Percentiles rank a stretch among this genome's conserved stretches.
phyloP scores from a whole-genome alignment of 37 sponge, comb jelly and placozoan species.

The Axinella damicornis region DNA sequence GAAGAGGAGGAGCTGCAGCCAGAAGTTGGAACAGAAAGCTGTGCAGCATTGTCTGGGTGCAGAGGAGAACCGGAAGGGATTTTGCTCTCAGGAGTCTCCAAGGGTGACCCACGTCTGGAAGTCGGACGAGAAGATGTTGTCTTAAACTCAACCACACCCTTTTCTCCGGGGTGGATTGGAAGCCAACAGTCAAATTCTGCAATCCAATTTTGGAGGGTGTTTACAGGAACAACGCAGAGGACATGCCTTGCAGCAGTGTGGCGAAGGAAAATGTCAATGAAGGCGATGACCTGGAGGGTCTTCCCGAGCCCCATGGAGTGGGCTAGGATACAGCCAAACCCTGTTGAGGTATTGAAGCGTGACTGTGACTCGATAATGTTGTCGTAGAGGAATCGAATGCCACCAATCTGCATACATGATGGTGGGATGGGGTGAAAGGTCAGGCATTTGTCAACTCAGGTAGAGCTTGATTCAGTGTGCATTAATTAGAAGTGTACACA shows the following conservation, averaged over 20 bases:
- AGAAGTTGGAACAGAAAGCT: too few relatives aligned
- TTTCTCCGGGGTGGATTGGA: slow-evolving; percentile 40
- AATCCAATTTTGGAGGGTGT: slow-evolving; percentile 97
- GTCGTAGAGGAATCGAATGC: slow-evolving; percentile 95
- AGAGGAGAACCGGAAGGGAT: not conserved
- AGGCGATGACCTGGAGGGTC: slow-evolving; percentile 89
- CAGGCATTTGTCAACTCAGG: too few relatives aligned
- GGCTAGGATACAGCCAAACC: slow-evolving; percentile 98
- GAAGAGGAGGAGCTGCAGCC: too few relatives aligned
- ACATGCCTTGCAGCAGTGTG: slow-evolving; percentile 81
- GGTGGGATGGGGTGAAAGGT: not conserved
- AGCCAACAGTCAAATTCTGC: slow-evolving; percentile 94
- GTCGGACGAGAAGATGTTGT: not conserved
- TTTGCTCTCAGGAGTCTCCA: not conserved
- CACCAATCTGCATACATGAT: slow-evolving; percentile 74
- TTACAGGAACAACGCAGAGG: slow-evolving; percentile 93
- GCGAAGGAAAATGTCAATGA: slow-evolving; percentile 89
- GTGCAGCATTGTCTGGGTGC: too few relatives aligned
- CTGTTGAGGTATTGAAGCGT: slow-evolving; percentile 59
- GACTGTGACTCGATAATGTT: slow-evolving; percentile 87
- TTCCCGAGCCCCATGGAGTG: slow-evolving; percentile 99
- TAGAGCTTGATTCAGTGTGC: too few relatives aligned
- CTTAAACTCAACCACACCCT: not conserved
- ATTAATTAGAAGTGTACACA: not conserved
- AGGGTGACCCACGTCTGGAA: too few relatives aligned